Conservation (phyloP, 2,797 vertebrate species). For the Amniataba percoides region DNA sequence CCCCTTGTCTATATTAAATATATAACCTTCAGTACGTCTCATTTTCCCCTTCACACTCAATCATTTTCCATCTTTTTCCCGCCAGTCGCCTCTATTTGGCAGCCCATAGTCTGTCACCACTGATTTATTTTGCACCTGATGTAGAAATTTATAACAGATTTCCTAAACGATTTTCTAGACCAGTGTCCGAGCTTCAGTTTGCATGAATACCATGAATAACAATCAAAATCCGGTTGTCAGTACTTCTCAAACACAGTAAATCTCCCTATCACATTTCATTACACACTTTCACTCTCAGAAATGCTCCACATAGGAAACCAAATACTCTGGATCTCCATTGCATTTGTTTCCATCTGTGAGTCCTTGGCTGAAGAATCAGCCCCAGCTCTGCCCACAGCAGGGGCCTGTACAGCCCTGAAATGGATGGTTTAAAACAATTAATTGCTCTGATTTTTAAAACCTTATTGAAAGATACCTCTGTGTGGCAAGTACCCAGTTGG, state of each 20-base stretch:
- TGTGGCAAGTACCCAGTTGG: constrained; percentile 22
- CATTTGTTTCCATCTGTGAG: constrained; percentile 57
- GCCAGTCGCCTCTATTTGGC: constrained; percentile 34
- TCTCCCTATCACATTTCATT: constrained; percentile 46
- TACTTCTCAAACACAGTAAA: constrained; percentile 43
- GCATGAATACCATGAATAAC: constrained; percentile 30
- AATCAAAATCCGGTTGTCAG: constrained; percentile 31
- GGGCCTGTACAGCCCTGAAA: constrained; percentile 24
- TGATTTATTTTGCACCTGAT: constrained; percentile 50
- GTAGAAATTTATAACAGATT: constrained; percentile 28
- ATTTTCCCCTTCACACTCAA: constrained; percentile 14
- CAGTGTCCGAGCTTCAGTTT: constrained; percentile 25
- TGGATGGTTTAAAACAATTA: constrained; percentile 32
- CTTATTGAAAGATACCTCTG: constrained; percentile 19
- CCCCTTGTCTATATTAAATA: neutral
- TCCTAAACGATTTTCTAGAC: constrained; percentile 19
- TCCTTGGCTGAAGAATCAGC: constrained; percentile 31
- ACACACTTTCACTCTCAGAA: constrained; percentile 39
- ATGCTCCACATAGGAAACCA: constrained; percentile 39
- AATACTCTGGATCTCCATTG: constrained; percentile 31
- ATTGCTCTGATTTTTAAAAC: constrained; percentile 33
- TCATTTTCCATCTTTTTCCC: constrained; percentile 18
- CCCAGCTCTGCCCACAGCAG: constrained; percentile 20
- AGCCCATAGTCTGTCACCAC: constrained; percentile 2
- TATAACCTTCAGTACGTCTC: constrained; percentile 16